These are phyloP conservation scores for Mystacornis crossleyi DNA, from an alignment of 2,113 vertebrate species.

Conservation along the genomic window DNA sequence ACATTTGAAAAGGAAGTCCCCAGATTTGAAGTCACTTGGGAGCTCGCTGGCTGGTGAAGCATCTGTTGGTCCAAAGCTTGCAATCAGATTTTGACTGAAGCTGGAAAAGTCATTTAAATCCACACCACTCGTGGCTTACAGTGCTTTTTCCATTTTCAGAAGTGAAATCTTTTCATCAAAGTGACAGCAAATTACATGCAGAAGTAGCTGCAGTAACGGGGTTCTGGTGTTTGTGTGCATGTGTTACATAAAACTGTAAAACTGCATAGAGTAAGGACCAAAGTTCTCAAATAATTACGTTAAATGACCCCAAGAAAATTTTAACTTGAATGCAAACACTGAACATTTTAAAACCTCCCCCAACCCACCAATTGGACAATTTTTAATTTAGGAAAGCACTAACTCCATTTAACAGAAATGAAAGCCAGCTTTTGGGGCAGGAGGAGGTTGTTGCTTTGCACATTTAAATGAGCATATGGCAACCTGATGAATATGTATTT, in stretches of 20 bases:
- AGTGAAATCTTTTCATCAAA: not conserved
- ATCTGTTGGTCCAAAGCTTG: not conserved
- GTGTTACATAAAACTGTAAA: not conserved
- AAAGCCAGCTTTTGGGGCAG: not conserved
- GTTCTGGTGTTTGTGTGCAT: not conserved
- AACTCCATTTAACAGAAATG: not conserved
- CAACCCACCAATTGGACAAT: no score
- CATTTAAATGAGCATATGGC: not conserved
- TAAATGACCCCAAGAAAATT: not conserved
- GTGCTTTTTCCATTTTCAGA: not conserved
- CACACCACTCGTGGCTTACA: not conserved
- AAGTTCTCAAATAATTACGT: not conserved
- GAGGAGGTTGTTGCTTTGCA: not conserved
- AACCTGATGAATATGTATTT: not conserved
- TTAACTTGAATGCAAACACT: not conserved
- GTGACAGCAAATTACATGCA: not conserved
- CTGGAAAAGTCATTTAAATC: not conserved
- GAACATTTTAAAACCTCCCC: not conserved
- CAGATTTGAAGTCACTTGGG: not conserved
- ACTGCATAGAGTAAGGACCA: accelerated
- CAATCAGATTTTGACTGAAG: not conserved
- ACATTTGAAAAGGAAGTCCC: not conserved
- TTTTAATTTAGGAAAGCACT: not conserved
- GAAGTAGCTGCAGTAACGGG: not conserved
- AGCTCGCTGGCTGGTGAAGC: not conserved